Base-by-base conservation (phyloP, 1,140 invertebrate genomes). In the Campoletis sonorensis region DNA sequence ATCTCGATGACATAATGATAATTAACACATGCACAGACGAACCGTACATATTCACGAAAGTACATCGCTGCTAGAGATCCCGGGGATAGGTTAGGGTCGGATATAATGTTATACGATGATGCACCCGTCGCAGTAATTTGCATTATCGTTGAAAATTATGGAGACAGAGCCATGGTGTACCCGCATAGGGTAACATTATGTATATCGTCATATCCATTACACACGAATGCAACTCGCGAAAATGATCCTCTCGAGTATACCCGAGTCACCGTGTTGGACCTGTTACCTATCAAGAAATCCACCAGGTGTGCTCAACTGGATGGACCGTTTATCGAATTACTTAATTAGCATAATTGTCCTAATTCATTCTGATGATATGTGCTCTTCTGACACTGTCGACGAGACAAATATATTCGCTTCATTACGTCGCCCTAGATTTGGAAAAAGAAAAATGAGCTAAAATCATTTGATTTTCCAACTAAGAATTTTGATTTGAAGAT, bases 91-190 rank as follows among this genome's bases (percentile, higher is more conserved):
- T 58, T 23, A 64, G 21, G n/a, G 61, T 26, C n/a, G 27, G 27
- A 75, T 79, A 45, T 77, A 70, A 80, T 76, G 72, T 49, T 77
- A 45, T 77, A 77, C 72, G 71, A 78, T 79, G 72, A 82, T 82
- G 30, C 72, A 80, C 67, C 68, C 68, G 49, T 18, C 58, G 61
- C 49, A 71, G 30, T 80, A 83, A 83, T 71, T 83, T 67, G 75
- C 78, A 79, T 73, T 80, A 80, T 80, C 81, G 68, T 83, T 40
- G 75, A 45, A 51, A 80, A 83, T 83, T 83, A 83, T 81, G 82
- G 79, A 64, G 67, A 58, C 72, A 70, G 54, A 33, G 78, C 67
- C 73, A 27, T n/a, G 54, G 15, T 33, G 54, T 23, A 37, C 51
- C 13, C 30, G 73, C 15, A 64, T 64, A 77, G 51, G 54, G 16